phyloP scores from a whole-genome alignment of 2,113 vertebrate genomes.

The Cynocephalus volans region DNA sequence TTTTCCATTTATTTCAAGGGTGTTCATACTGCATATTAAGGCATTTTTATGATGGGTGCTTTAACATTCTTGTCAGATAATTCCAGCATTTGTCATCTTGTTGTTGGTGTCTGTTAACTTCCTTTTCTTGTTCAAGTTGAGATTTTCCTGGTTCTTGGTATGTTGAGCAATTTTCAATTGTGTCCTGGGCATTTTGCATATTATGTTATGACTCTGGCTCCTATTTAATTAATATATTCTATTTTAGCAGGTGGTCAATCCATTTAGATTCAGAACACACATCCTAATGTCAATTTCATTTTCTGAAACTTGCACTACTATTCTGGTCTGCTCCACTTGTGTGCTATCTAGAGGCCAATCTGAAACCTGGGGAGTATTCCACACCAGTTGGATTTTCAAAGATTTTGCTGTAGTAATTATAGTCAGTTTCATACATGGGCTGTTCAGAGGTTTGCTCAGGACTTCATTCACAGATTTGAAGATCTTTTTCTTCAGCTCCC shows the following conservation, averaged over 20 bases:
- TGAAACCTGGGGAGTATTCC: neutral
- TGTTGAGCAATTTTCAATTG: neutral
- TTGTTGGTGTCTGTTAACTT: neutral
- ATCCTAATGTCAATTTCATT: neutral
- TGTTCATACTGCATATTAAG: neutral
- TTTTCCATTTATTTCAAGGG: neutral
- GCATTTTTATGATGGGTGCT: neutral
- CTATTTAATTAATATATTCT: neutral
- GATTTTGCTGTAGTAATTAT: neutral
- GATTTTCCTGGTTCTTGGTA: neutral
- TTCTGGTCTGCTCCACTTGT: neutral
- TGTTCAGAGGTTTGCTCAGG: neutral
- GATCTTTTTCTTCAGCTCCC: neutral
- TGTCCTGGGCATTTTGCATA: neutral
- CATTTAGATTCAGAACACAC: neutral
- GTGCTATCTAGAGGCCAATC: neutral
- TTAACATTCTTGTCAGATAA: neutral
- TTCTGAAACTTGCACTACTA: neutral
- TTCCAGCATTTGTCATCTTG: neutral
- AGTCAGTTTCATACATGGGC: no score
- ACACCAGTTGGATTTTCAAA: neutral
- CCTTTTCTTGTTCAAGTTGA: neutral
- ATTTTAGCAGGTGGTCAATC: neutral
- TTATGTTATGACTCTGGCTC: neutral
- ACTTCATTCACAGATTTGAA: neutral